These are phyloP conservation scores for Oscheius sp. DNA, from an alignment of 2,888 invertebrate genomes.

Conservation along the genomic window DNA sequence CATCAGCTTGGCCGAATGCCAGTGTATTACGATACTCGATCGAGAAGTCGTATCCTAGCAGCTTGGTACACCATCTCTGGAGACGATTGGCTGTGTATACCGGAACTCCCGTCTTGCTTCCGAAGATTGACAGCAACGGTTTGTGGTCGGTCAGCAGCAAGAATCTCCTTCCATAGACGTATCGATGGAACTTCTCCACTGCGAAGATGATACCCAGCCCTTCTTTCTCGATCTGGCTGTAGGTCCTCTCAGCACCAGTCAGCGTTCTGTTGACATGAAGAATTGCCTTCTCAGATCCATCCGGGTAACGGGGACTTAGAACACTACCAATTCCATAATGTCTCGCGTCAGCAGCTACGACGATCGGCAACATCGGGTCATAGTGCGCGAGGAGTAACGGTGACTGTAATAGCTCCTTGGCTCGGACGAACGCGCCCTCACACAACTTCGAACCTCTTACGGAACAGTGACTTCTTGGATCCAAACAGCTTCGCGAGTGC, in stretches of 20 bases:
- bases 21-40: slow-evolving; percentile 67
- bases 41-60: slow-evolving; percentile 72
- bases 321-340: slow-evolving; percentile 71
- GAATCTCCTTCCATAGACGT: slow-evolving; percentile 74
- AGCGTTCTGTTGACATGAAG: slow-evolving; percentile 46
- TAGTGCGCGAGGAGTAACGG: slow-evolving; percentile 67
- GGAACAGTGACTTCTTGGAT: slow-evolving; percentile 14
- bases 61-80: slow-evolving; percentile 63
- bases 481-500: neutral
- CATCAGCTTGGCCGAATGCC: slow-evolving; percentile 71
- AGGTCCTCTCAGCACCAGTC: slow-evolving; percentile 48
- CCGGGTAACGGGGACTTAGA: slow-evolving; percentile 51
- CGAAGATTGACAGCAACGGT: slow-evolving; percentile 72
- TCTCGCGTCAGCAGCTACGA: slow-evolving; percentile 74
- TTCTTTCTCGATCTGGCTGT: slow-evolving; percentile 68
- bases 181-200: slow-evolving; percentile 74
- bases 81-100: slow-evolving; percentile 66
- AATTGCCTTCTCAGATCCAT: slow-evolving; percentile 61
- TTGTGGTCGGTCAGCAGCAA: slow-evolving; percentile 63
- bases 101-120: slow-evolving; percentile 57
- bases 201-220: slow-evolving; percentile 74
- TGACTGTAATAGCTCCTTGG: slow-evolving; percentile 33
- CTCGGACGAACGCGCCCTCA: slow-evolving; percentile 47
- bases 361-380: slow-evolving; percentile 65
- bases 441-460: slow-evolving; percentile 14